Percentiles rank a stretch among this genome's conserved stretches.
Evolutionary conservation across 2,888 invertebrate genomes (phyloP).

Genomic region (Caenorhabditis virilis): DNA sequence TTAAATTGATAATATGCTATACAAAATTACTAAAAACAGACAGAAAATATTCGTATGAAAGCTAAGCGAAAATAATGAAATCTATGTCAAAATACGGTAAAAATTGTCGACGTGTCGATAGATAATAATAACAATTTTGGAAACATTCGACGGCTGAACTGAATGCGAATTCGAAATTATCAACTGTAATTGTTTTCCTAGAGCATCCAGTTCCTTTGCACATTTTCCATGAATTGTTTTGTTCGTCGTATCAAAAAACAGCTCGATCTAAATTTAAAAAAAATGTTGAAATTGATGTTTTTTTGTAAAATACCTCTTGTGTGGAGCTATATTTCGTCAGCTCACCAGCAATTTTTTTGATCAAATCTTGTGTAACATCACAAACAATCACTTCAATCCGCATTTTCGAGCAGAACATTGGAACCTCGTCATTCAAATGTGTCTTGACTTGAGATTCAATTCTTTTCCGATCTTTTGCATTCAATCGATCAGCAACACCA

Average conservation of each 20-base stretch:
- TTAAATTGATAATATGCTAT: no score
- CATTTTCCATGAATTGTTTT: constrained; percentile 8
- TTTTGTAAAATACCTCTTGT: constrained; percentile 9
- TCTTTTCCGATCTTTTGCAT: neutral
- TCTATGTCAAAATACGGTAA: constrained; percentile 16
- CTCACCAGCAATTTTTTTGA: constrained; percentile 34
- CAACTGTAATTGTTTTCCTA: constrained; percentile 9
- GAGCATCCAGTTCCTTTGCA: constrained; percentile 1
- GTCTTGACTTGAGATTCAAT: constrained; percentile 7
- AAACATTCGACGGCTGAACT: neutral
- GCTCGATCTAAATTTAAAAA: constrained; percentile 18
- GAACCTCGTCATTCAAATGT: constrained; percentile 20
- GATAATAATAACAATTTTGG: constrained; percentile 4
- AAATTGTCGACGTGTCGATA: constrained; percentile 19
- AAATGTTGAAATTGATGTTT: neutral
- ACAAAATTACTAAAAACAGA: no score
- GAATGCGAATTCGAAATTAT: constrained; percentile 5
- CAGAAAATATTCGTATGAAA: no score
- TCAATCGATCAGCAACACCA: neutral
- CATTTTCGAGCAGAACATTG: constrained; percentile 17
- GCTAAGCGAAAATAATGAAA: no score
- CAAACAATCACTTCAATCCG: constrained; percentile 39
- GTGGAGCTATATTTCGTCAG: constrained; percentile 12
- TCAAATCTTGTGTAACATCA: constrained; percentile 18
- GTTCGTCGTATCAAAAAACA: constrained; percentile 9